Base-by-base conservation (phyloP, 2,888 invertebrate genomes). In the Elmis aenea region DNA sequence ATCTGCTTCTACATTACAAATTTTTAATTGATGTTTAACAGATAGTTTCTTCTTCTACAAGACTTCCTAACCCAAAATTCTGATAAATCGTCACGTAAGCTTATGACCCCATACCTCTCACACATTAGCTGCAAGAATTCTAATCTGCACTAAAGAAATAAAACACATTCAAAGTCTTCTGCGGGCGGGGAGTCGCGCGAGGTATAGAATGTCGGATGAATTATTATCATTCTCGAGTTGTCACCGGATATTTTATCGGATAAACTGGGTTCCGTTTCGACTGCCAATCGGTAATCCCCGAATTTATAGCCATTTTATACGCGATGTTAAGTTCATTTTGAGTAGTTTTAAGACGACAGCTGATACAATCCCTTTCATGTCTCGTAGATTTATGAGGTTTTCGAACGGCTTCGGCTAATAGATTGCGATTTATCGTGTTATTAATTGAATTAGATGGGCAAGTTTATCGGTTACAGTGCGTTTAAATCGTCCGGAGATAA, bases 171-270 rank as follows among this genome's bases (percentile, higher is more conserved):
- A n/a, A n/a, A n/a, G n/a, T n/a, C n/a, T n/a, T n/a, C n/a, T n/a
- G n/a, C n/a, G n/a, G n/a, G n/a, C n/a, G n/a, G n/a, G n/a, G n/a
- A n/a, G n/a, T n/a, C n/a, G n/a, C n/a, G n/a, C n/a, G 20, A 25
- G 26, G 42, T 40, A 43, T 38, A 41, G 46, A 40, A 46, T 40
- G 46, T 38, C 12, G 41, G 51, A 58, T 61, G 57, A 62, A 56
- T 57, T 59, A 62, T 61, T 51, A 55, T 52, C 52, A 54, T 58
- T 59, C 59, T 54, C 47, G 45, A 54, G 48, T 58, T 59, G 61
- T 61, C 59, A 56, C 55, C 56, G 59, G 61, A 61, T 62, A 60
- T 61, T 60, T 61, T 58, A 62, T 57, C 59, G 62, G 62, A 62
- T 62, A 58, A 61, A 60, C 56, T 50, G 46, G 48, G 52, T 55